Percentiles rank a stretch among this genome's conserved stretches.
These are phyloP conservation scores for Leptinotarsa defecta DNA, from an alignment of 1,140 invertebrate genomes.

Conservation along the genomic window DNA sequence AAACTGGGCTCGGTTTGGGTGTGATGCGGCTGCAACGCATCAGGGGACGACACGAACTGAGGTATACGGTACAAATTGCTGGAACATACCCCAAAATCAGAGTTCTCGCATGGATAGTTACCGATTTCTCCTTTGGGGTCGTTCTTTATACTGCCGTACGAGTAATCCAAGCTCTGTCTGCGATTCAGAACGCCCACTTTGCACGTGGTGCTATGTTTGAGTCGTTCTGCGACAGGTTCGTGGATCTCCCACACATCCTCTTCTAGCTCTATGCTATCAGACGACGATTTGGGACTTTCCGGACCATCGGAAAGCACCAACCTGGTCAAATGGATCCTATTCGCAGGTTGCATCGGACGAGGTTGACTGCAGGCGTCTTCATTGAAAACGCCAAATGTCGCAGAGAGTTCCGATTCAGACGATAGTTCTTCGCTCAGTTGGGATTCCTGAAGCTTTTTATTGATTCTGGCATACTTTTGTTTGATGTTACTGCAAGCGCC, in stretches of 20 bases:
- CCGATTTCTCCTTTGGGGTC: conserved; percentile 35
- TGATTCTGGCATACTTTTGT: conserved; percentile 41
- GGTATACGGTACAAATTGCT: conserved; percentile 45
- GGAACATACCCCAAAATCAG: conserved; percentile 10
- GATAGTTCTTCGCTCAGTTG: conserved; percentile 24
- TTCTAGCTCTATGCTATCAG: conserved; percentile 46
- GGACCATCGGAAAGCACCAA: conserved; percentile 43
- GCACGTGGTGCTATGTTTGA: conserved; percentile 46
- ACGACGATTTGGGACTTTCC: conserved; percentile 44
- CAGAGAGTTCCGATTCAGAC: conserved; percentile 29
- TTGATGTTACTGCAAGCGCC: conserved; percentile 36
- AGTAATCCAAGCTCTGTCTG: conserved; percentile 46
- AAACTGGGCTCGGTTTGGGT: conserved; percentile 44
- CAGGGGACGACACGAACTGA: conserved; percentile 42
- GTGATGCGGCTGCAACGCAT: conserved; percentile 47
- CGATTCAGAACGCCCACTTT: conserved; percentile 49
- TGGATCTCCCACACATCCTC: conserved; percentile 48
- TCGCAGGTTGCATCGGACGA: conserved; percentile 34
- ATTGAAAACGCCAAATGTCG: conserved; percentile 32
- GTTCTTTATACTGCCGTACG: conserved; percentile 38
- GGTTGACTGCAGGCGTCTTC: conserved; percentile 34
- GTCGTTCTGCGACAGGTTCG: conserved; percentile 41
- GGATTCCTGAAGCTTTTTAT: conserved; percentile 31
- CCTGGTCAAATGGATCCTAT: conserved; percentile 46
- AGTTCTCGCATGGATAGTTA: conserved; percentile 30